These are phyloP conservation scores for Lota lota DNA, from an alignment of 2,113 vertebrate species.

Conservation along the genomic window DNA sequence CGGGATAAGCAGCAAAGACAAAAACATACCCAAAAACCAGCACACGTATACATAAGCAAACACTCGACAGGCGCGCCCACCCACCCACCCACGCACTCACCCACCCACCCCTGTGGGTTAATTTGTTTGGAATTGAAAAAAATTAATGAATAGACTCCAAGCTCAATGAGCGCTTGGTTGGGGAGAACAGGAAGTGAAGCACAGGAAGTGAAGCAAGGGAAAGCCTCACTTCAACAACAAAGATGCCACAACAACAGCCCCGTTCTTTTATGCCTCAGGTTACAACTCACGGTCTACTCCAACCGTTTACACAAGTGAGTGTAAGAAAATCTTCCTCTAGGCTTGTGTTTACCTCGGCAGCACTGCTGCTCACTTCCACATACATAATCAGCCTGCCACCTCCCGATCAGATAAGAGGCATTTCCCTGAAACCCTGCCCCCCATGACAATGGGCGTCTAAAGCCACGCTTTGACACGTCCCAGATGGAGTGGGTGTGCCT, in stretches of 20 bases:
- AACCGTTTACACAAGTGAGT: too few species aligned
- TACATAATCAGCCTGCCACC: slow-evolving; percentile 54
- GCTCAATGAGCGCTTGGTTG: too few species aligned
- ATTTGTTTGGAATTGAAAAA: too few species aligned
- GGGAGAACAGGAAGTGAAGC: too few species aligned
- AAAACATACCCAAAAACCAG: slow-evolving; percentile 27
- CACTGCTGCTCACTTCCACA: slow-evolving; percentile 27
- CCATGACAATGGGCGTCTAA: slow-evolving; percentile 43
- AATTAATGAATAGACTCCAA: too few species aligned
- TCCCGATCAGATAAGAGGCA: slow-evolving; percentile 52
- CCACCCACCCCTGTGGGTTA: too few species aligned
- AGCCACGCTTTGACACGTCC: slow-evolving; percentile 50
- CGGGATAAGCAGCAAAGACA: slow-evolving; percentile 26
- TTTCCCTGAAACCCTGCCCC: slow-evolving; percentile 16
- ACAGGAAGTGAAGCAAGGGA: too few species aligned
- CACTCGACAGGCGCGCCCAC: not conserved
- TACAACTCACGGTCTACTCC: too few species aligned
- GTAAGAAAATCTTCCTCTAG: too few species aligned
- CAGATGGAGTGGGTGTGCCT: slow-evolving; percentile 25
- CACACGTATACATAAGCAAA: not conserved
- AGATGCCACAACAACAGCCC: too few species aligned
- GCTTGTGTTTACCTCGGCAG: not conserved
- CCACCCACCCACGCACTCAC: not conserved
- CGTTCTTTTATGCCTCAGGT: too few species aligned
- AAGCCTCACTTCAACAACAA: too few species aligned